These are phyloP conservation scores for Enhydra lutris DNA, from an alignment of 2,113 vertebrate genomes.

Conservation along the genomic window DNA sequence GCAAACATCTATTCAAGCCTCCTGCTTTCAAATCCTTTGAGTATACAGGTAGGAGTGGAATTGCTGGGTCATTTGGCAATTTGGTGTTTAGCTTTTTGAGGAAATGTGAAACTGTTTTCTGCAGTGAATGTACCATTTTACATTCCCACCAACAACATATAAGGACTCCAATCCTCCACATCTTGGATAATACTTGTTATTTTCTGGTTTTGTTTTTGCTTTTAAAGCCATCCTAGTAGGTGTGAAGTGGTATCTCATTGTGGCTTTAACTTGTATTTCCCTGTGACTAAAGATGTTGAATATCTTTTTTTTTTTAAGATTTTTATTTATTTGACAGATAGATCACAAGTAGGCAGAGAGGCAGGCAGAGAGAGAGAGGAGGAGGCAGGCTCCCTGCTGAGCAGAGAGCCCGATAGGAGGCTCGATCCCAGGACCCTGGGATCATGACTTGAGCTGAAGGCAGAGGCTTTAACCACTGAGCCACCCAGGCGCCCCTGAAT, in stretches of 20 bases:
- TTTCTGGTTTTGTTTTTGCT: not conserved
- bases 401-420: no score
- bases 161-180: not conserved
- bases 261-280: not conserved
- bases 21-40: not conserved
- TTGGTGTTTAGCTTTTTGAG: not conserved
- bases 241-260: not conserved
- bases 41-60: not conserved
- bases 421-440: no score
- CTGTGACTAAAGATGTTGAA: not conserved
- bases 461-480: no score
- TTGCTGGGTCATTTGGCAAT: not conserved
- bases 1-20: not conserved
- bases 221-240: not conserved
- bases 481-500: no score
- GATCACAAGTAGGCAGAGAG: no score
- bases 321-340: no score
- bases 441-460: no score
- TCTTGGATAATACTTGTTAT: not conserved
- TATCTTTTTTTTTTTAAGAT: not conserved
- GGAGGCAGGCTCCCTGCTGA: no score
- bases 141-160: not conserved
- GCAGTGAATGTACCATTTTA: not conserved
- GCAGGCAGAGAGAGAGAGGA: no score
- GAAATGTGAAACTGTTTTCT: not conserved